Evolutionary conservation across 2,797 vertebrate species (phyloP), one percentile per base, ranked within the genome.

Genomic region (Phalloptychus januarius): DNA sequence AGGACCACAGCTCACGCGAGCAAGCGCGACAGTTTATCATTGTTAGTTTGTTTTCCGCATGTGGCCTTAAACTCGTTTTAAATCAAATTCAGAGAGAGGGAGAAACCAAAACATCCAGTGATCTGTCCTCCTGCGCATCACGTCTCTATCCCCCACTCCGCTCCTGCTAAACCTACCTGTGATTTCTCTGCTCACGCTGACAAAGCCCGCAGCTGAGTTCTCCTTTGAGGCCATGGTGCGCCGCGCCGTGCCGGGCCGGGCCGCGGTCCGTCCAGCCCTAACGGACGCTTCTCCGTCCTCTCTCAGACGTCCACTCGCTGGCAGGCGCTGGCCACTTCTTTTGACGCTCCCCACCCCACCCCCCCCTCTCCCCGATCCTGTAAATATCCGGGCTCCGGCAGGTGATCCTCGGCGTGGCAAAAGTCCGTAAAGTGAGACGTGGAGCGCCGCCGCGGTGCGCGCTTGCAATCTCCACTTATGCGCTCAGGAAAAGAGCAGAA

Each of bases 151-250:
- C 46, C 28, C 16, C 25, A 33, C n/a, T 54, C 45, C 15, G 5
- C 52, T 80, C 72, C 1, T 6, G 67, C 13, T 67, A 18, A 74
- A 83, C 89, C 93, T 90, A 96, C 95, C 95, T 95, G 95, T 95
- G 87, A 95, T 94, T 72, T 96, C 95, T 74, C 93, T 91, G 90
- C 92, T 94, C 87, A 96, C 93, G 87, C 75, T 89, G 74, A 86
- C 82, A 82, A 95, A 95, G 67, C 91, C 91, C 72, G 91, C 78
- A 28, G 93, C 81, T 7, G 88, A 77, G 87, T 44, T 89, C 65
- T 96, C 95, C 80, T 95, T 95, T 15, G 93, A 90, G 86, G 95
- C 95, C 95, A 96, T 96, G 84, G 90, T 91, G 86, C 85, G 86
- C 85, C 87, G 80, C 83, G 78, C 71, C 58, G 75, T 75, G 77